phyloP scores from a whole-genome alignment of 2,888 invertebrate genomes.

The Lepas anatifera region DNA sequence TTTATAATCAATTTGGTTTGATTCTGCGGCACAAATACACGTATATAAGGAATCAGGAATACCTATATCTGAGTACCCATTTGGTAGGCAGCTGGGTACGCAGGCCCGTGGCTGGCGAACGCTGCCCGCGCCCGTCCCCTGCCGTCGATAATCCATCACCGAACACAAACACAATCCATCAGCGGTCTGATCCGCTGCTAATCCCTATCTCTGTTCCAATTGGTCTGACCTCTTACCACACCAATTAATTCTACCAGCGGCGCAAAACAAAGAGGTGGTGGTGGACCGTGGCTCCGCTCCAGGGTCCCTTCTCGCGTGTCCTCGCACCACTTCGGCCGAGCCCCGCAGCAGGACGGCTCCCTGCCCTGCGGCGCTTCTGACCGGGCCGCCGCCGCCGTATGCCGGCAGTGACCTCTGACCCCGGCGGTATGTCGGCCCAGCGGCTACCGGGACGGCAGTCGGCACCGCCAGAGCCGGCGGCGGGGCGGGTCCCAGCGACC shows the following conservation, averaged over 20 bases:
- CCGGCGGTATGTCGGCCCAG: background rate
- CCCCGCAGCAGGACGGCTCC: no score
- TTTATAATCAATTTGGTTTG: no score
- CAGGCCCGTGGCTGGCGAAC: no score
- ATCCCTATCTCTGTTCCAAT: constrained; percentile 5
- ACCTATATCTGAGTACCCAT: no score
- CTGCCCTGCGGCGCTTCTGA: background rate
- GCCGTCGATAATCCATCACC: background rate
- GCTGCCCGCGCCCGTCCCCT: no score
- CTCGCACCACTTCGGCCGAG: no score
- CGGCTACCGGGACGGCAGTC: background rate
- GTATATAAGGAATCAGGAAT: no score
- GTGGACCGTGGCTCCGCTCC: no score
- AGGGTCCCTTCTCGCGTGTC: no score
- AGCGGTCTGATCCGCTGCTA: background rate
- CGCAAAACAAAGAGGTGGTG: constrained; percentile 5
- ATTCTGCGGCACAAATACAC: no score
- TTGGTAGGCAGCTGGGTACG: no score
- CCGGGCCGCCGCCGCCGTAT: background rate
- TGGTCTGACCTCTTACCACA: background rate
- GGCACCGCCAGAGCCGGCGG: background rate
- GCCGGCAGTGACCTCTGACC: background rate
- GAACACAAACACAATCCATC: constrained; percentile 2
- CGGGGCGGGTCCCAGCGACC: background rate
- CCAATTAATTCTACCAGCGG: background rate